These are phyloP conservation scores for Ligdia adustata DNA, from an alignment of 2,888 invertebrate species.

Conservation along the genomic window DNA sequence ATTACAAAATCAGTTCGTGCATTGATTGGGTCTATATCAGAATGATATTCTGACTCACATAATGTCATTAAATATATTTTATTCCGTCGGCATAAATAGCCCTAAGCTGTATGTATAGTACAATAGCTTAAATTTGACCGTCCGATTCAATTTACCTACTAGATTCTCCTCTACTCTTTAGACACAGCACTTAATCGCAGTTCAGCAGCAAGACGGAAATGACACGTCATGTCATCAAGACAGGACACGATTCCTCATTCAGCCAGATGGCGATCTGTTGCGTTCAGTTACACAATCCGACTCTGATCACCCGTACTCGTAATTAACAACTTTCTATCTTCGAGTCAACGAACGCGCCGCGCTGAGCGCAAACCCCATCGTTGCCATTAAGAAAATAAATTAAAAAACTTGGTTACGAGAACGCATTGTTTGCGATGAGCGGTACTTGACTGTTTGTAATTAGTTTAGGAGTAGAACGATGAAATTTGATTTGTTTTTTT, in stretches of 20 bases:
- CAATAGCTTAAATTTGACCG: too few relatives aligned
- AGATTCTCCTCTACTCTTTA: too few relatives aligned
- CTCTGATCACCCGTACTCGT: slow-evolving; percentile 63
- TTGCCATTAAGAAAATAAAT: slow-evolving; percentile 25
- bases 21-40: too few relatives aligned
- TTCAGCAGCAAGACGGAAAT: too few relatives aligned
- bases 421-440: slow-evolving; percentile 32
- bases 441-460: slow-evolving; percentile 21
- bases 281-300: slow-evolving; percentile 69
- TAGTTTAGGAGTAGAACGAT: slow-evolving; percentile 15
- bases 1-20: too few relatives aligned
- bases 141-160: too few relatives aligned
- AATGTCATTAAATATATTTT: too few relatives aligned
- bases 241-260: slow-evolving; percentile 57
- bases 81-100: too few relatives aligned
- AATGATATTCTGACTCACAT: too few relatives aligned
- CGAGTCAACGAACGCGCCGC: slow-evolving; percentile 69
- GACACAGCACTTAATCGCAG: too few relatives aligned
- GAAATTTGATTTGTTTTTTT: slow-evolving; percentile 20
- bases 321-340: slow-evolving; percentile 77
- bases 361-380: slow-evolving; percentile 35
- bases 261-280: slow-evolving; percentile 61
- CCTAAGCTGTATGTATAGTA: too few relatives aligned
- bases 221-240: too few relatives aligned
- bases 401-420: slow-evolving; percentile 32